These are phyloP conservation scores for Bellardia pandia DNA, from an alignment of 2,888 invertebrate species.

Conservation along the genomic window DNA sequence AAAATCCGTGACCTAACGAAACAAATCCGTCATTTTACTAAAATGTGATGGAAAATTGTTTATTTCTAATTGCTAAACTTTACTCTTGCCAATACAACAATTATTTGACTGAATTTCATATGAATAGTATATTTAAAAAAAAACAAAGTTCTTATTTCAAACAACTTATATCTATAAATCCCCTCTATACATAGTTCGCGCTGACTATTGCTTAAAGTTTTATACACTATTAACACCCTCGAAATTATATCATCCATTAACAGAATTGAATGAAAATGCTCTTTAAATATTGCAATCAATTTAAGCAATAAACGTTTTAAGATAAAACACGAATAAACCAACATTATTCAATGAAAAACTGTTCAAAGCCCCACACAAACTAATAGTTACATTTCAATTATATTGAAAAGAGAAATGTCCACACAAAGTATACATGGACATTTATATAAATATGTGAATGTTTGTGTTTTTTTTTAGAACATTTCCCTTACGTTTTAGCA, in stretches of 20 bases:
- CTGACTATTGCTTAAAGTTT: background rate
- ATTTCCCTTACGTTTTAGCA: background rate
- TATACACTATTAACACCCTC: background rate
- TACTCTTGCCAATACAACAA: too few species aligned
- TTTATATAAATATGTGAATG: background rate
- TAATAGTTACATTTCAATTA: background rate
- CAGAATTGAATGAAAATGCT: conserved; percentile 30
- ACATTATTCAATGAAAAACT: conserved; percentile 20
- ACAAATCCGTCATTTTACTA: too few species aligned
- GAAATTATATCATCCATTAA: conserved; percentile 19
- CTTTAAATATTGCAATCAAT: conserved; percentile 17
- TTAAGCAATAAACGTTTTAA: conserved; percentile 3
- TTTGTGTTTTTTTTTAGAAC: background rate
- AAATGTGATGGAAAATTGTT: too few species aligned
- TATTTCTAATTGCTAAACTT: too few species aligned
- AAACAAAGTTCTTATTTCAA: too few species aligned
- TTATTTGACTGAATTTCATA: too few species aligned
- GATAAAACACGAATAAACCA: background rate
- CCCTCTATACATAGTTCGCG: too few species aligned
- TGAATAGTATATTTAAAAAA: too few species aligned
- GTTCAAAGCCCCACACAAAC: background rate
- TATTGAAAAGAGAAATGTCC: background rate
- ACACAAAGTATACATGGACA: background rate
- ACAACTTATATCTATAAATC: too few species aligned
- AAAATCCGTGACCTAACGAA: too few species aligned